Conservation (phyloP, 2,113 vertebrate species). For the Istiophorus platypterus region DNA sequence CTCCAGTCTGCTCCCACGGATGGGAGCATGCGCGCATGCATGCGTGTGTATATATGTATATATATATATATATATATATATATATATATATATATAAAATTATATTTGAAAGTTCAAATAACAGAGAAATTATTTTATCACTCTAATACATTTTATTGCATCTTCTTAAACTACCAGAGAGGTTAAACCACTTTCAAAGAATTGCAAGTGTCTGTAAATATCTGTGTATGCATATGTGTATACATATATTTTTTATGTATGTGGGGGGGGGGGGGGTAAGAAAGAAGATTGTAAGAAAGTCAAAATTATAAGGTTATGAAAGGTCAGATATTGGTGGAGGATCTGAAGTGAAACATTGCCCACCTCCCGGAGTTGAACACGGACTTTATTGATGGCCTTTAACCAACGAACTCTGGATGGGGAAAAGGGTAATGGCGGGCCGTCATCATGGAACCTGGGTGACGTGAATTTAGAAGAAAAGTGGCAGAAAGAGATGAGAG, state of each 20-base stretch:
- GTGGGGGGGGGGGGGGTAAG: not conserved
- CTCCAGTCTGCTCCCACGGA: no score
- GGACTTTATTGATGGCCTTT: conserved; percentile 95
- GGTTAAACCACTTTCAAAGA: conserved; percentile 73
- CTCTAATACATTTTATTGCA: conserved; percentile 1
- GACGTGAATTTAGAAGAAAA: conserved; percentile 2
- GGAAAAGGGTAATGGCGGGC: conserved; percentile 86
- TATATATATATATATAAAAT: no score
- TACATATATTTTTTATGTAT: not conserved
- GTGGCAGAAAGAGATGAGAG: not conserved
- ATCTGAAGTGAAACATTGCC: conserved; percentile 49
- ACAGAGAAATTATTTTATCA: not conserved
- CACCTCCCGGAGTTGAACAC: conserved; percentile 95
- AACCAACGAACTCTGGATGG: conserved; percentile 92
- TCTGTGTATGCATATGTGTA: not conserved
- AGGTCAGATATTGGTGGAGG: conserved; percentile 1
- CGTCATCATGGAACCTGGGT: conserved; percentile 82
- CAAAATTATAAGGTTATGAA: conserved; percentile 3
- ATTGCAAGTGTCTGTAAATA: not conserved
- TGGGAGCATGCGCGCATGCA: no score
- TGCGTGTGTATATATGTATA: no score
- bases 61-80: no score
- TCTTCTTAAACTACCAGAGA: conserved; percentile 47
- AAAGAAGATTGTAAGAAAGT: not conserved
- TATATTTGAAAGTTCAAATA: not conserved